A percentile compares a stretch with the other conserved stretches of the same genome.
Evolutionary conservation across 1,140 invertebrate genomes (phyloP).

Genomic region (Vanessa tameamea): DNA sequence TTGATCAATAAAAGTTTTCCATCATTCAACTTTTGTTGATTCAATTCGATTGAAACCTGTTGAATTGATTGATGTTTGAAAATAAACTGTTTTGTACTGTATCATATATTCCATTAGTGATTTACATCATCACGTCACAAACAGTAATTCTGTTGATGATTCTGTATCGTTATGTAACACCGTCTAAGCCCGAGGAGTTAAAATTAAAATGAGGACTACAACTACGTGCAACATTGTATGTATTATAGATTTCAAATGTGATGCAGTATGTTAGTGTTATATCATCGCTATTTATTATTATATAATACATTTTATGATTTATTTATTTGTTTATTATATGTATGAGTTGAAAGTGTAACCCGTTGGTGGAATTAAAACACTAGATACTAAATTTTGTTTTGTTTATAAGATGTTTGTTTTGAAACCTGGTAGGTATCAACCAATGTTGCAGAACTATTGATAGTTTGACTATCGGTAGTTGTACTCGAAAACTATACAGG

Average conservation of each 20-base stretch:
- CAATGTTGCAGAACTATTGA: too few relatives aligned
- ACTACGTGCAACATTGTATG: not conserved
- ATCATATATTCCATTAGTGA: too few relatives aligned
- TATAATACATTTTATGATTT: not conserved
- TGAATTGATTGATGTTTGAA: too few relatives aligned
- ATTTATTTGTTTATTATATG: not conserved
- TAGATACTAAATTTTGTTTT: not conserved
- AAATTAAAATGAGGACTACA: not conserved
- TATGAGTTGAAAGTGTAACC: not conserved
- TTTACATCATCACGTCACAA: too few relatives aligned
- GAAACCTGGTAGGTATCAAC: too few relatives aligned
- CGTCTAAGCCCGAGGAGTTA: not conserved
- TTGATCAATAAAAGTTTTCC: too few relatives aligned
- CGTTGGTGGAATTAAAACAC: not conserved
- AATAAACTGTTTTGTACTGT: too few relatives aligned
- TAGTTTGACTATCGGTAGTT: too few relatives aligned
- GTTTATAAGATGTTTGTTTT: not conserved
- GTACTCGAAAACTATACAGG: too few relatives aligned
- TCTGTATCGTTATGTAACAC: not conserved
- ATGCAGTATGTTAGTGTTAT: slow-evolving; percentile 1
- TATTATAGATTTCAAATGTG: slow-evolving; percentile 5
- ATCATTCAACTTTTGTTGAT: too few relatives aligned
- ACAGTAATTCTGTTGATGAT: too few relatives aligned
- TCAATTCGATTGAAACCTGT: too few relatives aligned
- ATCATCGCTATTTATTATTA: not conserved